phyloP scores from a whole-genome alignment of 2,888 invertebrate genomes.

The Tribolium freemani region DNA sequence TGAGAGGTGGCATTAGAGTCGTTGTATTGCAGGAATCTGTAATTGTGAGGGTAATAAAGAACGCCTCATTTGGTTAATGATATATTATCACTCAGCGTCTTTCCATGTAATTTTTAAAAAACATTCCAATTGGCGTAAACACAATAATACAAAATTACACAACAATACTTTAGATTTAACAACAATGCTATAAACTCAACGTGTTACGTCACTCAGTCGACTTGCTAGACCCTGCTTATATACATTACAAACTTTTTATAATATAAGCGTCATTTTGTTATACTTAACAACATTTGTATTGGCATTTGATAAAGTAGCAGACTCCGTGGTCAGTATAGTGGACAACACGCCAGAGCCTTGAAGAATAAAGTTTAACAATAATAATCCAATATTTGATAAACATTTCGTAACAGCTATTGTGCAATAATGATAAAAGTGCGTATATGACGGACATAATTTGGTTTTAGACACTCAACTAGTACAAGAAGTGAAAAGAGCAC shows the following conservation, averaged over 20 bases:
- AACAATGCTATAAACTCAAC: constrained; percentile 43
- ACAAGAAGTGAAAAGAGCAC: constrained; percentile 8
- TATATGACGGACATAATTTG: constrained; percentile 8
- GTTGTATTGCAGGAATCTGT: too few relatives aligned
- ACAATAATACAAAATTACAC: constrained; percentile 58
- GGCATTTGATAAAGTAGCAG: constrained; percentile 35
- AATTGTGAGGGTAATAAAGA: neutral
- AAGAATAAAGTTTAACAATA: constrained; percentile 22
- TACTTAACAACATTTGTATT: constrained; percentile 40
- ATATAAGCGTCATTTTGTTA: constrained; percentile 39
- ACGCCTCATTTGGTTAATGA: constrained; percentile 29
- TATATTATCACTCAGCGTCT: constrained; percentile 59
- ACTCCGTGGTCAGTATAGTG: neutral
- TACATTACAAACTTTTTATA: constrained; percentile 41
- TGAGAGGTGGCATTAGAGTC: too few relatives aligned
- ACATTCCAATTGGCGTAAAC: constrained; percentile 52
- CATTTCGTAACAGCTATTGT: constrained; percentile 20
- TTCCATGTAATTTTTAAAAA: constrained; percentile 55
- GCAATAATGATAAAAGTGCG: constrained; percentile 23
- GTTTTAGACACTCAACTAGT: constrained; percentile 7
- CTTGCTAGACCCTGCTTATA: constrained; percentile 45
- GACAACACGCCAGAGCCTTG: constrained; percentile 2
- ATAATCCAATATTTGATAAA: constrained; percentile 14
- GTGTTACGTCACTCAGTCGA: constrained; percentile 41
- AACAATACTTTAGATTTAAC: constrained; percentile 50